These are phyloP conservation scores for Antheraea yamamai DNA, from an alignment of 2,888 invertebrate genomes.

Conservation along the genomic window DNA sequence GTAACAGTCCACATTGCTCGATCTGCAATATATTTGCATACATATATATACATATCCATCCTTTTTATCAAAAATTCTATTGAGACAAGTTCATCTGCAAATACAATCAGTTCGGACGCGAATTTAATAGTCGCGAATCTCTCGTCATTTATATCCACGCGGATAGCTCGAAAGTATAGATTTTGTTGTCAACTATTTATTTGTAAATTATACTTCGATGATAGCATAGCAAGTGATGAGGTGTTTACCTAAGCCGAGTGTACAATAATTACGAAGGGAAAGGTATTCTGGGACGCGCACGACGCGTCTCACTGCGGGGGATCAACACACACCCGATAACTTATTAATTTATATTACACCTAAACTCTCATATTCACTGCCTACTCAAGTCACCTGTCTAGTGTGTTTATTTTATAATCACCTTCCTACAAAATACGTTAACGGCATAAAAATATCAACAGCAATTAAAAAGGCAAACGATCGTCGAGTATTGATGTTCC, in stretches of 20 bases:
- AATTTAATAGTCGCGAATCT: neutral
- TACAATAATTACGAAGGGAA: slow-evolving; percentile 38
- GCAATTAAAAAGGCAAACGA: slow-evolving; percentile 76
- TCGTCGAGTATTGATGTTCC: slow-evolving; percentile 63
- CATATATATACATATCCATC: too few relatives aligned
- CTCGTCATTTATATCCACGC: neutral
- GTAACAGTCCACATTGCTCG: neutral
- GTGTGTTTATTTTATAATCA: slow-evolving; percentile 73
- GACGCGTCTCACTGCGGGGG: slow-evolving; percentile 58
- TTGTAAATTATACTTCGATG: neutral
- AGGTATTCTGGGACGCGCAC: slow-evolving; percentile 40
- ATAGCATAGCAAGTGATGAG: neutral
- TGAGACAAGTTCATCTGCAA: neutral
- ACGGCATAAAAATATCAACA: slow-evolving; percentile 78
- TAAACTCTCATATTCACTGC: slow-evolving; percentile 66
- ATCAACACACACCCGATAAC: slow-evolving; percentile 62
- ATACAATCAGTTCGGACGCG: neutral
- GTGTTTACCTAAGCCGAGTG: neutral
- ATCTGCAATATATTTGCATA: neutral
- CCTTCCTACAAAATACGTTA: slow-evolving; percentile 67
- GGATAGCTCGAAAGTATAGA: neutral
- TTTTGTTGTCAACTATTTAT: neutral
- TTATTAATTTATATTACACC: slow-evolving; percentile 79
- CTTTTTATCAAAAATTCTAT: too few relatives aligned
- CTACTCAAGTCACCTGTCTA: slow-evolving; percentile 74